Evolutionary conservation across 2,888 invertebrate genomes (phyloP), one percentile per base, ranked within the genome.

Genomic region (Lissocephala sabroskyi): DNA sequence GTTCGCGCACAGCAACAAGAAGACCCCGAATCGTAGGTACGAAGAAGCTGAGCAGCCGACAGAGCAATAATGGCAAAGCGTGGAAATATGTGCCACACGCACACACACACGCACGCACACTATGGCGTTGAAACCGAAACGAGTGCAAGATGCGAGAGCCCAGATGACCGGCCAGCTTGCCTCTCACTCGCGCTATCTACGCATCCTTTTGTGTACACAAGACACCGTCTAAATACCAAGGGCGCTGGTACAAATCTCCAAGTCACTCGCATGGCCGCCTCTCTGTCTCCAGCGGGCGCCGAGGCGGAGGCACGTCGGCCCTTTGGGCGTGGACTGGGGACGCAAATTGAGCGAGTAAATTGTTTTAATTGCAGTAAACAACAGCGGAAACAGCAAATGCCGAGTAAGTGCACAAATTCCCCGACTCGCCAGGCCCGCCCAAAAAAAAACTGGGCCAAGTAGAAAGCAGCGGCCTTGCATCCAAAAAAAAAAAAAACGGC

Each of bases 311-410:
- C 23, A 1, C 14, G 7, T 36, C 14, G 41, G 9, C n/a, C 11
- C n/a, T 41, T 14, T 28, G 23, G 45, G 40, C 19, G 39, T 37
- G 37, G 39, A 45, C 45, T 47, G 51, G 49, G 9, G 35, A 13
- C 49, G 62, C 49, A 74, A 68, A 68, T 68, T 74, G 68, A 74
- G 68, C 68, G 66, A 64, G 64, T 74, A 68, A 68, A 68, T 74
- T 66, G 71, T 66, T 74, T 74, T 68, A 68, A 68, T 68, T 74
- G 68, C 59, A 42, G 59, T 51, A 62, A 62, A 56, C 61, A 62
- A 62, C 43, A 42, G 39, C 32, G 26, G 11, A 23, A 41, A 11
- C 40, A 14, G 17, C 13, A 41, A 42, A 41, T 41, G 35, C 16
- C 11, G 35, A 47, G 29, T 33, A 42, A 30, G 29, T n/a, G 32